phyloP scores from a whole-genome alignment of 1,140 invertebrate species.

The Tetragnatha versicolor region DNA sequence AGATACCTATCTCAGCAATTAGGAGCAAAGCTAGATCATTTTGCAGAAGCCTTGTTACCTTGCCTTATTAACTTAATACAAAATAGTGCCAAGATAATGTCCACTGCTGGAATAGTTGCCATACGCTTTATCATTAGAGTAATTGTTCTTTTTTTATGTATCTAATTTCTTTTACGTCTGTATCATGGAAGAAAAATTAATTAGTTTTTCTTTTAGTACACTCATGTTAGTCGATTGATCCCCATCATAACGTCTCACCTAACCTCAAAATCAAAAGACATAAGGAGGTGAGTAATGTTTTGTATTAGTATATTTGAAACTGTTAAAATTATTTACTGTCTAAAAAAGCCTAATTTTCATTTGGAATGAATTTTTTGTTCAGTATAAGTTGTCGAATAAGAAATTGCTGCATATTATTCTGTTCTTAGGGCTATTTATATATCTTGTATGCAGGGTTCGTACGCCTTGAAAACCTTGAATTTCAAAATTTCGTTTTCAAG shows the following conservation, averaged over 20 bases:
- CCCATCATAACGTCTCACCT: slow-evolving; percentile 84
- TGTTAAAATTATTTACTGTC: no score
- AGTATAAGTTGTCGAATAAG: no score
- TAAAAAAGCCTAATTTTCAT: no score
- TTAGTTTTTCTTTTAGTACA: slow-evolving; percentile 68
- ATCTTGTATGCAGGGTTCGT: no score
- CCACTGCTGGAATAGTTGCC: slow-evolving; percentile 85
- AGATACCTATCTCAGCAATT: slow-evolving; percentile 83
- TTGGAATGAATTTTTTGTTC: no score
- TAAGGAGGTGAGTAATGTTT: slow-evolving; percentile 70
- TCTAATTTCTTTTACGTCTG: slow-evolving; percentile 10
- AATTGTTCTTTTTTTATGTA: slow-evolving; percentile 7
- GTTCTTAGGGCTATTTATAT: no score
- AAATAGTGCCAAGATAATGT: slow-evolving; percentile 96
- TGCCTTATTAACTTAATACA: slow-evolving; percentile 89
- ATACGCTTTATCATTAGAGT: slow-evolving; percentile 87
- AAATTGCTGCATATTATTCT: no score
- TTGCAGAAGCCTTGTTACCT: slow-evolving; percentile 81
- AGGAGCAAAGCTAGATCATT: slow-evolving; percentile 82
- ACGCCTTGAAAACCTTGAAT: no score
- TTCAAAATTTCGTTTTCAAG: no score
- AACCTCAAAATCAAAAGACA: slow-evolving; percentile 88
- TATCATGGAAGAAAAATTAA: neutral
- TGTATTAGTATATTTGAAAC: no score
- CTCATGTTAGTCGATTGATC: slow-evolving; percentile 82